phyloP scores from a whole-genome alignment of 1,140 invertebrate species.

The Pseudomyrmex gracilis region DNA sequence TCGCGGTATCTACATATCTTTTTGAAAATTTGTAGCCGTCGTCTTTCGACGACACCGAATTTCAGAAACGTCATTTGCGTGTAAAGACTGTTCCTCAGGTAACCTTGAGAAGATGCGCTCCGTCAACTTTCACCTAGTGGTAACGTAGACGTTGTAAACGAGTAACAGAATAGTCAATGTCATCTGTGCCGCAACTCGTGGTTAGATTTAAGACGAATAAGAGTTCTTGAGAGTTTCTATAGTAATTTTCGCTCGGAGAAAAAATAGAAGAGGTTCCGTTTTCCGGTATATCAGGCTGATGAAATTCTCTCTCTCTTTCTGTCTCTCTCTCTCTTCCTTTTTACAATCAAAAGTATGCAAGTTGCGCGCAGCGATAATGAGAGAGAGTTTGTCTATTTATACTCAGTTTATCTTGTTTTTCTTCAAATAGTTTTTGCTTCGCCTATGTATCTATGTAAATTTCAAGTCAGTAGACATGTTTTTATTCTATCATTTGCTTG shows the following conservation, averaged over 20 bases:
- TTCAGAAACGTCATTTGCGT: conserved; percentile 35
- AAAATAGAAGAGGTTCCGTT: conserved; percentile 50
- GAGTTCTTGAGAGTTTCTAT: conserved; percentile 34
- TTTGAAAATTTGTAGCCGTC: not conserved
- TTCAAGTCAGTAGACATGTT: not conserved
- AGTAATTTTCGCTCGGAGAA: not conserved
- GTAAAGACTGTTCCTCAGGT: conserved; percentile 20
- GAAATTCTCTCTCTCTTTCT: not conserved
- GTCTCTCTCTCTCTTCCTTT: no score
- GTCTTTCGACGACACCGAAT: conserved; percentile 40
- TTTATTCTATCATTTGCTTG: not conserved
- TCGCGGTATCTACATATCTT: not conserved
- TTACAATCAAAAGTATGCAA: no score
- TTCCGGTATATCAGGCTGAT: conserved; percentile 29
- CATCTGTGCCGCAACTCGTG: conserved; percentile 58
- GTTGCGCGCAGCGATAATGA: not conserved
- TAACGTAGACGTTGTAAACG: conserved; percentile 66
- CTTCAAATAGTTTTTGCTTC: no score
- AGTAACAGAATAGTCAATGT: conserved; percentile 79
- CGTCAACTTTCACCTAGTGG: conserved; percentile 80
- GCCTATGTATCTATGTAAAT: no score
- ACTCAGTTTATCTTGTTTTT: not conserved
- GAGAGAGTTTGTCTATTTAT: not conserved
- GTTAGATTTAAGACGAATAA: conserved; percentile 6
- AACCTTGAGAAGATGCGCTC: conserved; percentile 81